Conservation (phyloP, 2,888 invertebrate genomes). For the Campoplex nolae region DNA sequence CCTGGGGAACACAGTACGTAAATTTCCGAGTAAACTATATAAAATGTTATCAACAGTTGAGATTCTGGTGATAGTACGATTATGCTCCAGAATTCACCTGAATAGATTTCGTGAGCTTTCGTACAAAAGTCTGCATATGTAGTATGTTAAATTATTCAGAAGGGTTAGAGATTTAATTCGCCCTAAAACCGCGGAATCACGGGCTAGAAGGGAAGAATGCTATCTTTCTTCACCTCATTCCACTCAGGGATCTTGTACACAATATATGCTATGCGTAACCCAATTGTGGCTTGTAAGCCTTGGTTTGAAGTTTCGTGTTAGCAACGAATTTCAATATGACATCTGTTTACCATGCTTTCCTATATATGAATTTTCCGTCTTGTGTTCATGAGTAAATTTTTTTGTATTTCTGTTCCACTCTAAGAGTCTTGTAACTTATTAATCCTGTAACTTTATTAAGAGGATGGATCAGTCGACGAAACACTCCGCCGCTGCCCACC, state of each 20-base stretch:
- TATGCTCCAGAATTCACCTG: constrained; percentile 18
- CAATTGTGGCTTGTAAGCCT: not conserved
- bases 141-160: constrained; percentile 30
- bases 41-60: not conserved
- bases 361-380: too few relatives aligned
- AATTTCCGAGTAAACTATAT: not conserved
- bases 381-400: too few relatives aligned
- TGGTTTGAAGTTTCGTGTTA: not conserved
- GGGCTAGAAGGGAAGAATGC: constrained; percentile 59
- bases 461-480: too few relatives aligned
- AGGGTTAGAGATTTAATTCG: constrained; percentile 72
- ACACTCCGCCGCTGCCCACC: too few relatives aligned
- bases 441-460: too few relatives aligned
- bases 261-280: not conserved
- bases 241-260: constrained; percentile 26
- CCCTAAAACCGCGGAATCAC: constrained; percentile 66
- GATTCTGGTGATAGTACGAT: not conserved
- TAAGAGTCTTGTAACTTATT: too few relatives aligned
- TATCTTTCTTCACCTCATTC: constrained; percentile 17
- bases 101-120: constrained; percentile 4
- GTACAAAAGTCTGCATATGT: not conserved
- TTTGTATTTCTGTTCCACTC: too few relatives aligned
- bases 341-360: too few relatives aligned
- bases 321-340: not conserved
- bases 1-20: not conserved